Evolutionary conservation across 2,113 vertebrate genomes (phyloP).

Genomic region (Otis tarda): DNA sequence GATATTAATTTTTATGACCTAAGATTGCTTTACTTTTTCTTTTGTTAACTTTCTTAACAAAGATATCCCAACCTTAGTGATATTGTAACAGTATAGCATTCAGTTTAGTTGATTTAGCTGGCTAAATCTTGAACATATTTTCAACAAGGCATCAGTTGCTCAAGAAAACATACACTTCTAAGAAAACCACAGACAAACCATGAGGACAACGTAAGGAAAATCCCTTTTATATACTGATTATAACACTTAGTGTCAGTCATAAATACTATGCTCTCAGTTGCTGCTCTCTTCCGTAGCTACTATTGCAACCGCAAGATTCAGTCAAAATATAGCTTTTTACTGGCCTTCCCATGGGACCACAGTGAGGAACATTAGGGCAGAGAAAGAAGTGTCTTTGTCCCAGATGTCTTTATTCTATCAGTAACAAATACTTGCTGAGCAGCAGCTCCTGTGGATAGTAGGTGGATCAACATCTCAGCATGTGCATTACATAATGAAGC

Average conservation of each 20-base stretch:
- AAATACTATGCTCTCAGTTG: background rate
- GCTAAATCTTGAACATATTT: background rate
- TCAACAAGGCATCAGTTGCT: background rate
- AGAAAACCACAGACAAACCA: background rate
- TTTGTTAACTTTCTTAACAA: background rate
- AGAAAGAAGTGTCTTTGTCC: background rate
- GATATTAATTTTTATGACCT: background rate
- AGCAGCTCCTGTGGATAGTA: background rate
- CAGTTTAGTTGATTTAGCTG: background rate
- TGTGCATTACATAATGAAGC: conserved; percentile 13
- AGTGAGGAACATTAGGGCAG: background rate
- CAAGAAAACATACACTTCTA: background rate
- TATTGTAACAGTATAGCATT: background rate
- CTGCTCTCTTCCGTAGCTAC: background rate
- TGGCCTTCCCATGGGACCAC: background rate
- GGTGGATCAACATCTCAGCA: background rate
- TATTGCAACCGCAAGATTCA: background rate
- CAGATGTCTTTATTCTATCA: background rate
- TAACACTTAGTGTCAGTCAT: background rate
- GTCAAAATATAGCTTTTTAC: background rate
- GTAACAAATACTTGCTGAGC: background rate
- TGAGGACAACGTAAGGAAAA: background rate
- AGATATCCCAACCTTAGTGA: background rate
- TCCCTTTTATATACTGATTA: background rate
- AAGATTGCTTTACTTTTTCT: background rate